phyloP scores from a whole-genome alignment of 2,113 vertebrate species.

The Vireo altiloquus region DNA sequence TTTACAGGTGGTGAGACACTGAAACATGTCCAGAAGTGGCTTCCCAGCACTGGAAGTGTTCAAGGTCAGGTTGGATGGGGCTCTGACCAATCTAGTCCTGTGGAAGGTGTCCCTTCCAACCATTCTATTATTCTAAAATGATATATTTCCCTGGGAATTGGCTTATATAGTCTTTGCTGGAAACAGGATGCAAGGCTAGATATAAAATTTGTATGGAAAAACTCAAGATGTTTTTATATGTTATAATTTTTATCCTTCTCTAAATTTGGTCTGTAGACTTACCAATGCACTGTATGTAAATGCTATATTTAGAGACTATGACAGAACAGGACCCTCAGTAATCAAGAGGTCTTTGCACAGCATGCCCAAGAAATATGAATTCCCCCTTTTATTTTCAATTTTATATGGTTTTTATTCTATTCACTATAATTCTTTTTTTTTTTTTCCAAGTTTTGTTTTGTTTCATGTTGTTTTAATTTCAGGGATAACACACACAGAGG shows the following conservation, averaged over 20 bases:
- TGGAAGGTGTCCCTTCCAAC: neutral
- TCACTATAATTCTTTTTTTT: neutral
- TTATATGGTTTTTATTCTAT: neutral
- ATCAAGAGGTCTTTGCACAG: neutral
- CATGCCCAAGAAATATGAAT: neutral
- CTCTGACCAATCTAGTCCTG: neutral
- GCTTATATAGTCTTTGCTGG: neutral
- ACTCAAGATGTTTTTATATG: neutral
- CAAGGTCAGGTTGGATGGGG: neutral
- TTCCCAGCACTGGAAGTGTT: neutral
- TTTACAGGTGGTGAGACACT: neutral
- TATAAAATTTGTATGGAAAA: neutral
- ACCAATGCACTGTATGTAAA: neutral
- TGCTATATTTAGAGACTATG: neutral
- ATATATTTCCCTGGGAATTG: neutral
- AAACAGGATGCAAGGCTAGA: neutral
- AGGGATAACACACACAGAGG: neutral
- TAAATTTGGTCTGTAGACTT: neutral
- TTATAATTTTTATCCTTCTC: neutral
- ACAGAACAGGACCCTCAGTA: neutral
- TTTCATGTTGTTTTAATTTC: rapidly evolving
- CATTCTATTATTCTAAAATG: neutral
- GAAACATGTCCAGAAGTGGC: neutral
- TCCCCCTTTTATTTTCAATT: neutral
- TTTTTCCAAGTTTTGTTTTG: neutral